A percentile compares a stretch with the other conserved stretches of the same genome.
phyloP scores from a whole-genome alignment of 1,140 invertebrate species.

The Meteorus sp. region DNA sequence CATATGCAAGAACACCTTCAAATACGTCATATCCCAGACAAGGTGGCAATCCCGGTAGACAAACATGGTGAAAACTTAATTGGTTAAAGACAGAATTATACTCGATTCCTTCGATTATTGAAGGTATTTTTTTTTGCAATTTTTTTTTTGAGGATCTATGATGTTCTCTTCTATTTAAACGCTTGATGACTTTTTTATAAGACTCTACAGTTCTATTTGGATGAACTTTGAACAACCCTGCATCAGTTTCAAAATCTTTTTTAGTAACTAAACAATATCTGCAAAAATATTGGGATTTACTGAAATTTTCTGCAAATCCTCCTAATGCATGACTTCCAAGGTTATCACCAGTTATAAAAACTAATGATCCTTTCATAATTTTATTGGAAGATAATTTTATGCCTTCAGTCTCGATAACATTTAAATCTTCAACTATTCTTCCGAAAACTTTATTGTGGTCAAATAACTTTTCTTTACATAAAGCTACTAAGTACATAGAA shows the following conservation, averaged over 20 bases:
- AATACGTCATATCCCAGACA: slow-evolving; percentile 25
- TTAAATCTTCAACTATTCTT: slow-evolving; percentile 33
- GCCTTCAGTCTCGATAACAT: slow-evolving; percentile 29
- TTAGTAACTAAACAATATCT: slow-evolving; percentile 28
- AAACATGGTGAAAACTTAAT: slow-evolving; percentile 32
- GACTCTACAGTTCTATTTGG: slow-evolving; percentile 20
- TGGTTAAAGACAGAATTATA: slow-evolving; percentile 34
- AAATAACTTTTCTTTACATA: slow-evolving; percentile 35
- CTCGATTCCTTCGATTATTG: slow-evolving; percentile 30
- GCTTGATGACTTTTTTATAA: slow-evolving; percentile 18
- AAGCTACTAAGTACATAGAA: slow-evolving; percentile 33
- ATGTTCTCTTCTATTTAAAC: slow-evolving; percentile 5
- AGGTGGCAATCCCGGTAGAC: slow-evolving; percentile 29
- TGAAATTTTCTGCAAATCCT: slow-evolving; percentile 36
- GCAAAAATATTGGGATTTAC: slow-evolving; percentile 31
- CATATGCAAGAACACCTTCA: slow-evolving; percentile 21
- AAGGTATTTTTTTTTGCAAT: no score
- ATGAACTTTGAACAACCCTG: background rate
- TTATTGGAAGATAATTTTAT: slow-evolving; percentile 20
- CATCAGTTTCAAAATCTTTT: slow-evolving; percentile 27
- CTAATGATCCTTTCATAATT: slow-evolving; percentile 20
- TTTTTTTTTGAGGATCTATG: slow-evolving; percentile 19
- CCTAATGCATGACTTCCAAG: slow-evolving; percentile 33
- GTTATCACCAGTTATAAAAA: slow-evolving; percentile 33
- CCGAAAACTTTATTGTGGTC: background rate